Percentiles rank a stretch among this genome's conserved stretches.
These are phyloP conservation scores for Azemiops feae DNA, from an alignment of 2,113 vertebrate genomes.

Conservation along the genomic window DNA sequence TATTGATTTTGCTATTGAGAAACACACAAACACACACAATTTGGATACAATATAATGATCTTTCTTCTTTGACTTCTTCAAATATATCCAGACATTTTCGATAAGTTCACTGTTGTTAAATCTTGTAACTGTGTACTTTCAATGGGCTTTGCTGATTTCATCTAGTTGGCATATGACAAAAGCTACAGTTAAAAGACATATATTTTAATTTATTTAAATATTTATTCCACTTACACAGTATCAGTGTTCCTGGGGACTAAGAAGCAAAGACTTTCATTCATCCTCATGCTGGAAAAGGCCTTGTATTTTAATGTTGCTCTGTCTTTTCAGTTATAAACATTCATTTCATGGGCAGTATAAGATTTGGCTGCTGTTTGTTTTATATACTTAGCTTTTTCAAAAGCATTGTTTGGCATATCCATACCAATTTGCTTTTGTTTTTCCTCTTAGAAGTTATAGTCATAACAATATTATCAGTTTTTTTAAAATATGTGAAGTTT, in stretches of 20 bases:
- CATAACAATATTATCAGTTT: slow-evolving; percentile 47
- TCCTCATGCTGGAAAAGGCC: slow-evolving; percentile 35
- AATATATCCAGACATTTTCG: slow-evolving; percentile 68
- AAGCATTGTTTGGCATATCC: slow-evolving; percentile 7
- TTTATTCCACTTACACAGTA: slow-evolving; percentile 46
- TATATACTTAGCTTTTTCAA: slow-evolving; percentile 31
- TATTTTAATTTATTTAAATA: slow-evolving; percentile 61
- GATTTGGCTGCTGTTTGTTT: slow-evolving; percentile 52
- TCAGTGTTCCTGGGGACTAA: slow-evolving; percentile 45
- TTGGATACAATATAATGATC: slow-evolving; percentile 66
- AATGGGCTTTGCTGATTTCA: slow-evolving; percentile 50
- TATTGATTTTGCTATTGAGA: slow-evolving; percentile 71
- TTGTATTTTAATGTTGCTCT: slow-evolving; percentile 51
- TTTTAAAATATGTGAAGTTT: slow-evolving; percentile 42
- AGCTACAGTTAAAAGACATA: slow-evolving; percentile 23
- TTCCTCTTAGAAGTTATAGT: slow-evolving; percentile 45
- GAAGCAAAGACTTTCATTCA: slow-evolving; percentile 59
- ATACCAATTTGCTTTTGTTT: slow-evolving; percentile 32
- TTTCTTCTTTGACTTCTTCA: slow-evolving; percentile 63
- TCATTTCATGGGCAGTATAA: slow-evolving; percentile 44
- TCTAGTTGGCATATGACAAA: slow-evolving; percentile 49
- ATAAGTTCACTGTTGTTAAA: slow-evolving; percentile 64
- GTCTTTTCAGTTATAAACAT: slow-evolving; percentile 42
- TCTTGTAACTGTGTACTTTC: slow-evolving; percentile 54
- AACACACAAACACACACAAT: slow-evolving; percentile 67